Base-by-base conservation (phyloP, 2,888 invertebrate species). In the Chrysotoxum bicinctum region DNA sequence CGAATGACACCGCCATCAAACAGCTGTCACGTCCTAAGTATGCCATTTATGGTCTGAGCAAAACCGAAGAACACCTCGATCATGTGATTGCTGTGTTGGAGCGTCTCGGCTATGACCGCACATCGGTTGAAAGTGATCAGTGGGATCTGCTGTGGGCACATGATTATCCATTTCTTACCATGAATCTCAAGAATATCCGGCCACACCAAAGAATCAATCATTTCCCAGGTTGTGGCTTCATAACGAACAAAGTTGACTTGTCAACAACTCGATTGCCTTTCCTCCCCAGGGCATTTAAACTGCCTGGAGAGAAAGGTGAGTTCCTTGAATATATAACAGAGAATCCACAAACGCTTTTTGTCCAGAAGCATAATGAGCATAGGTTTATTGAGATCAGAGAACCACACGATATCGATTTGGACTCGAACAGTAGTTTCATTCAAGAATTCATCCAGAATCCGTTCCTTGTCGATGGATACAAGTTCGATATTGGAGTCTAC, bases 401-500 rank as follows among this genome's bases (percentile, higher is more conserved):
- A 87, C 92, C 96, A 50, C 92, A 93, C 5, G 94, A 96, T 70
- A 93, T 98, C 58, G 94, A 98, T 91, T 92, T 97, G 75, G 92
- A 93, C 52, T 89, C 91, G 1, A 94, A 94, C 37, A 96, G 95
- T 70, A 96, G 95, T 68, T 99, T 99, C 91, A 94, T 99, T 3
- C 99, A 99, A 90, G 96, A 98, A 91, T 99, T 96, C 91, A 93
- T 99, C 23, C 95, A 96, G 88, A 96, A 95, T 87, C 99, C 99
- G 5, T 95, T 96, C 88, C 93, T 99, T 19, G 96, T 99, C 3
- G 98, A 98, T 91, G 98, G 97, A 1, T 95, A 97, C 91, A 98
- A 98, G 93, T 99, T 99, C 92, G 99, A 99, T 92, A 97, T 99
- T 91, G 99, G 99, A 9, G 95, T 99, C 76, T 99, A 99, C 90